A percentile compares a stretch with the other conserved stretches of the same genome.
These are phyloP conservation scores for Sitobion miscanthi DNA, from an alignment of 1,140 invertebrate species.

Conservation along the genomic window DNA sequence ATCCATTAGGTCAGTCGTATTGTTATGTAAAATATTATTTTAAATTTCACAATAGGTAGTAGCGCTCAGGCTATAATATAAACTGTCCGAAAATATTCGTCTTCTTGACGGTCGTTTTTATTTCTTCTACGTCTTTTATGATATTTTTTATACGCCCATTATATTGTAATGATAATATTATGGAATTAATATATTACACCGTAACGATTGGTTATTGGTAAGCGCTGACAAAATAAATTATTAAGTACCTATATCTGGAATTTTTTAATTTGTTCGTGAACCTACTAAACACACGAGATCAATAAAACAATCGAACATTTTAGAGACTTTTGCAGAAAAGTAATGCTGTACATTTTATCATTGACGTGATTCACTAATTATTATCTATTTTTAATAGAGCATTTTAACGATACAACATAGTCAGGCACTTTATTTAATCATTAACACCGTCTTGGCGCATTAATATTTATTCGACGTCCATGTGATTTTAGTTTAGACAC, in stretches of 20 bases:
- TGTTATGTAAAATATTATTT: not conserved
- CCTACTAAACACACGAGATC: not conserved
- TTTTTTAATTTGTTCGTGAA: not conserved
- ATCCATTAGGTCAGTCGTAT: not conserved
- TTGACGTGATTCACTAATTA: not conserved
- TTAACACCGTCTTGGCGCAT: not conserved
- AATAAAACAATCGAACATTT: not conserved
- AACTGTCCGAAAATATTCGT: not conserved
- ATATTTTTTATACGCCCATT: not conserved
- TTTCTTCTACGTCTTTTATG: not conserved
- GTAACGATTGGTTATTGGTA: too few species aligned
- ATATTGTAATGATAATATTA: not conserved
- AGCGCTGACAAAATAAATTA: not conserved
- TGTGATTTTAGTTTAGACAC: not conserved
- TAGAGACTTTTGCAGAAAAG: not conserved
- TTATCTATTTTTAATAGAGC: not conserved
- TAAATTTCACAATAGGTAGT: not conserved
- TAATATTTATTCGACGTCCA: not conserved
- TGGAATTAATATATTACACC: too few species aligned
- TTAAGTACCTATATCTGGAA: not conserved
- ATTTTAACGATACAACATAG: not conserved
- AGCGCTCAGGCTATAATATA: not conserved
- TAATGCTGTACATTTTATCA: too few species aligned
- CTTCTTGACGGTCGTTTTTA: not conserved
- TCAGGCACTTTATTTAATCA: not conserved